A percentile compares a stretch with the other conserved stretches of the same genome.
Evolutionary conservation across 2,113 vertebrate genomes (phyloP).

Genomic region (Eudyptes chrysolophus): DNA sequence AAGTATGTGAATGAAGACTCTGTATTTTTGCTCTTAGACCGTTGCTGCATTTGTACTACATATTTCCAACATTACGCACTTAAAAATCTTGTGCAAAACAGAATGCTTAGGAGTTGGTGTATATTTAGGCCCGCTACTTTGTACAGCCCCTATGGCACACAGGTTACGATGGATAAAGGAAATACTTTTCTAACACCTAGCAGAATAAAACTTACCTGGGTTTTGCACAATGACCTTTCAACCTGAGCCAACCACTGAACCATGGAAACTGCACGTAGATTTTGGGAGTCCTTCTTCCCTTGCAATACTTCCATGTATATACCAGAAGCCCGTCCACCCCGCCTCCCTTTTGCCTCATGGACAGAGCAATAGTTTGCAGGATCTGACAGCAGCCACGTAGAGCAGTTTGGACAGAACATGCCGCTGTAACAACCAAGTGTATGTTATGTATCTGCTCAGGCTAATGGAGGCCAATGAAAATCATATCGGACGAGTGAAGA

Average conservation of each 20-base stretch:
- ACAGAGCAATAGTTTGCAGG: neutral
- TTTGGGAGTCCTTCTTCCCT: neutral
- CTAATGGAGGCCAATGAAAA: too few species aligned
- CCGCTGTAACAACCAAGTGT: neutral
- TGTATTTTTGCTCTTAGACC: neutral
- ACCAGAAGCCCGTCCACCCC: neutral
- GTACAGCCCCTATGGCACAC: neutral
- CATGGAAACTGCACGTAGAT: neutral
- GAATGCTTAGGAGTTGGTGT: neutral
- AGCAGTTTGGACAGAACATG: neutral
- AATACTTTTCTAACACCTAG: neutral
- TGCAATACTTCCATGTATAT: neutral
- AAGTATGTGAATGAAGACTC: neutral
- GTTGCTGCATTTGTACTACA: neutral
- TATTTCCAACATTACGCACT: neutral
- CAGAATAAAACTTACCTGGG: neutral
- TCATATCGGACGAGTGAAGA: accelerated
- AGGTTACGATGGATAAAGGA: neutral
- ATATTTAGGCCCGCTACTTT: neutral
- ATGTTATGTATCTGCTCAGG: neutral
- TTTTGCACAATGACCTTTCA: neutral
- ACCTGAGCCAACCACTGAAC: neutral
- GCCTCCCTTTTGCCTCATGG: neutral
- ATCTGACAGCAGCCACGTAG: neutral
- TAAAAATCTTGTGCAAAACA: neutral